A percentile compares a stretch with the other conserved stretches of the same genome.
These are phyloP conservation scores for Platyura marginata DNA, from an alignment of 1,140 invertebrate species.

Conservation along the genomic window DNA sequence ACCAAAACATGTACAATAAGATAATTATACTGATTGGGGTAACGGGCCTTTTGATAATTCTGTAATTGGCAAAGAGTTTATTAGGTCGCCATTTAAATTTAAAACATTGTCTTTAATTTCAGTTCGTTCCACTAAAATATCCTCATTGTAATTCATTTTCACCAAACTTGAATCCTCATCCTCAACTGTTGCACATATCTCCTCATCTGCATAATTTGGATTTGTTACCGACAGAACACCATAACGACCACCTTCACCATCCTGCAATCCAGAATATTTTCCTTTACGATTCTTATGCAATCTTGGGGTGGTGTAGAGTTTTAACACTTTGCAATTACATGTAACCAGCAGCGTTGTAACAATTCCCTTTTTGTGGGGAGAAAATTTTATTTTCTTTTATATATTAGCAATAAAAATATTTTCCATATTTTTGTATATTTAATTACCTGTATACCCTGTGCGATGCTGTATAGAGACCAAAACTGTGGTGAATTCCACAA, in stretches of 20 bases:
- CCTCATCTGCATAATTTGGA: constrained; percentile 5
- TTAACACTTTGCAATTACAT: constrained; percentile 40
- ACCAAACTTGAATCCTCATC: constrained; percentile 1
- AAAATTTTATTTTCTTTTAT: constrained; percentile 6
- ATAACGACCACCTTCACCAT: constrained; percentile 5
- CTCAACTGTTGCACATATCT: not conserved
- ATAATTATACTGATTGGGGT: not conserved
- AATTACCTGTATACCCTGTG: constrained; percentile 4
- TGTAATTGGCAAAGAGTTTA: not conserved
- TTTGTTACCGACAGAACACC: constrained; percentile 5
- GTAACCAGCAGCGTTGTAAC: constrained; percentile 40
- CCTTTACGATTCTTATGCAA: constrained; percentile 5
- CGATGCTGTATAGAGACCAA: constrained; percentile 4
- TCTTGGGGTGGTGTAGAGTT: constrained; percentile 26
- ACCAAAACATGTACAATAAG: too few relatives aligned
- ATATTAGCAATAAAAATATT: constrained; percentile 1
- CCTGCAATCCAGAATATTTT: constrained; percentile 3
- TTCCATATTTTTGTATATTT: not conserved
- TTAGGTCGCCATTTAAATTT: not conserved
- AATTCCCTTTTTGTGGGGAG: constrained; percentile 33
- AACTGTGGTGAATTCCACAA: not conserved
- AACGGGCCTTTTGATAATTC: not conserved
- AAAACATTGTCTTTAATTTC: not conserved
- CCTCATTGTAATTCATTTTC: constrained; percentile 2
- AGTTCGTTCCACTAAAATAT: constrained; percentile 1